phyloP scores from a whole-genome alignment of 2,888 invertebrate species.

The Eristalis pertinax region DNA sequence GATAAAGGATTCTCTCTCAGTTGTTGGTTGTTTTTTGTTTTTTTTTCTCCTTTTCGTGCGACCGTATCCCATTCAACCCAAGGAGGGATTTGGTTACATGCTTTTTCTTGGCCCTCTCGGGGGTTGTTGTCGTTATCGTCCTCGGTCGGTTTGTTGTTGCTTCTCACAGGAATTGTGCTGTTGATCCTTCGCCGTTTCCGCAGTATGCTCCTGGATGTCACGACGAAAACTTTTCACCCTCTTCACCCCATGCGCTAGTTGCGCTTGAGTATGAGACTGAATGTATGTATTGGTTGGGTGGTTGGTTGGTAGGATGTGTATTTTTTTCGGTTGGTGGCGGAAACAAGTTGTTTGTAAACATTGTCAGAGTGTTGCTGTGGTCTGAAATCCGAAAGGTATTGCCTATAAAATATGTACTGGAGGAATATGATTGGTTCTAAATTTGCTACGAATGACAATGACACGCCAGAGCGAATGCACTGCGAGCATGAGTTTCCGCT shows the following conservation, averaged over 20 bases:
- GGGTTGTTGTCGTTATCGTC: slow-evolving; percentile 27
- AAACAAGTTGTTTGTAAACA: slow-evolving; percentile 44
- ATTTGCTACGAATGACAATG: no score
- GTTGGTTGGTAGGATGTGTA: not conserved
- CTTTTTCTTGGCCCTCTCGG: slow-evolving; percentile 27
- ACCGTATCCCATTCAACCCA: slow-evolving; percentile 21
- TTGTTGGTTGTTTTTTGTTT: not conserved
- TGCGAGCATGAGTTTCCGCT: no score
- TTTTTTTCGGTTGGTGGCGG: not conserved
- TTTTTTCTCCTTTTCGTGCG: not conserved
- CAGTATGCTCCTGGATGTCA: slow-evolving; percentile 31
- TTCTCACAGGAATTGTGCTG: slow-evolving; percentile 14
- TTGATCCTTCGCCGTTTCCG: slow-evolving; percentile 32
- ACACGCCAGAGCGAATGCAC: no score
- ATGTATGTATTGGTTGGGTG: slow-evolving; percentile 4
- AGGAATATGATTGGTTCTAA: no score
- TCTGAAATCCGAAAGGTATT: not conserved
- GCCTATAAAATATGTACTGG: no score
- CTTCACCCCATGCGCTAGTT: slow-evolving; percentile 9
- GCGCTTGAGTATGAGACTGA: not conserved
- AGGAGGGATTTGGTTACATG: slow-evolving; percentile 41
- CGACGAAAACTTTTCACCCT: slow-evolving; percentile 44
- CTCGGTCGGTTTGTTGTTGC: slow-evolving; percentile 23
- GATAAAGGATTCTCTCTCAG: slow-evolving; percentile 79
- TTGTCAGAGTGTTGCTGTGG: slow-evolving; percentile 38